Evolutionary conservation across 2,113 vertebrate genomes (phyloP).

Genomic region (Corynorhinus townsendii): DNA sequence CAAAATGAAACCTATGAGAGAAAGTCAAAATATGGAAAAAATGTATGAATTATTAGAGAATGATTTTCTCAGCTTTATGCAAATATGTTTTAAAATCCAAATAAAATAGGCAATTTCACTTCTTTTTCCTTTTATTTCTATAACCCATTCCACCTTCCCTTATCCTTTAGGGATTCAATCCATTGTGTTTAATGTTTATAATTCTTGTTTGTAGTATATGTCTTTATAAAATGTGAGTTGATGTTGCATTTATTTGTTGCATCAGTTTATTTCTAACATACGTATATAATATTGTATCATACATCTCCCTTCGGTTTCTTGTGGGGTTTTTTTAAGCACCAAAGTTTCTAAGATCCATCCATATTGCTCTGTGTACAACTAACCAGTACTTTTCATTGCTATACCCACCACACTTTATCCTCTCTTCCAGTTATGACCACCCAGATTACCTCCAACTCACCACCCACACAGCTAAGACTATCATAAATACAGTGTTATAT

Average conservation of each 20-base stretch:
- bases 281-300: neutral
- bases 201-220: neutral
- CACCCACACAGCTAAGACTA: neutral
- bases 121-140: neutral
- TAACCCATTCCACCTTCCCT: neutral
- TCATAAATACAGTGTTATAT: neutral
- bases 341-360: neutral
- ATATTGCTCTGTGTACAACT: neutral
- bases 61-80: neutral
- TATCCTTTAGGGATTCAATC: neutral
- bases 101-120: neutral
- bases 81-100: neutral
- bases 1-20: neutral
- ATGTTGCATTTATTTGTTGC: neutral
- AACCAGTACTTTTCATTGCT: neutral
- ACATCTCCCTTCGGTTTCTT: neutral
- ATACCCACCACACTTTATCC: neutral
- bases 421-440: neutral
- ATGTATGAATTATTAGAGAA: neutral
- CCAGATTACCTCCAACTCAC: neutral
- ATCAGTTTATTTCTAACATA: neutral
- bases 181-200: neutral
- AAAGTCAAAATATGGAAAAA: neutral
- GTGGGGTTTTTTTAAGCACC: neutral
- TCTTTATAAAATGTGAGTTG: neutral